Conservation (phyloP, 2,797 vertebrate genomes). For the Cetoscarus ocellatus region DNA sequence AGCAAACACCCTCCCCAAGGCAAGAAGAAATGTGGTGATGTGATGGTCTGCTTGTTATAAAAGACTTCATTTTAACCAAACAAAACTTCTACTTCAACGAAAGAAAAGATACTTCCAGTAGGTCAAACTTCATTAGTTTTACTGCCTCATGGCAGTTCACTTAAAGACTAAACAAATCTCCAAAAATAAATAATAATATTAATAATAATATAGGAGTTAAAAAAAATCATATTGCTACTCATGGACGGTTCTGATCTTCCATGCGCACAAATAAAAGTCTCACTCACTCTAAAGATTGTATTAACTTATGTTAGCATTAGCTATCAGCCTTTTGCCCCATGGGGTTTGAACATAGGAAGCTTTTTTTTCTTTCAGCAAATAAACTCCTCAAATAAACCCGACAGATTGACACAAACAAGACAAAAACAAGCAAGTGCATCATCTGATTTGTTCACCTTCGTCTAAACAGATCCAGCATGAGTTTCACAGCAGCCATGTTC, state of each 20-base stretch:
- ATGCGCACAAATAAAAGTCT: conserved; percentile 75
- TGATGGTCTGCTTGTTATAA: conserved; percentile 50
- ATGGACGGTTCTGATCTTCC: conserved; percentile 77
- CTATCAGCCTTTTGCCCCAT: conserved; percentile 33
- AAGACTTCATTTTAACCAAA: conserved; percentile 59
- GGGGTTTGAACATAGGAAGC: conserved; percentile 35
- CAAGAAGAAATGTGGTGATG: conserved; percentile 29
- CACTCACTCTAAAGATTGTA: conserved; percentile 73
- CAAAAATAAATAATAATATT: conserved; percentile 72
- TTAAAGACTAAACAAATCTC: conserved; percentile 70
- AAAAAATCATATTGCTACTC: conserved; percentile 75
- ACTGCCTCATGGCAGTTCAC: conserved; percentile 72
- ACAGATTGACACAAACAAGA: conserved; percentile 66
- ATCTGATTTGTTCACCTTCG: conserved; percentile 72
- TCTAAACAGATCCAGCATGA: conserved; percentile 59
- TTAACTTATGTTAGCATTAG: conserved; percentile 73
- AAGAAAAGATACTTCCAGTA: conserved; percentile 69
- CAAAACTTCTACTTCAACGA: conserved; percentile 47
- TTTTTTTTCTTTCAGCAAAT: conserved; percentile 39
- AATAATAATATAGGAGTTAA: conserved; percentile 64
- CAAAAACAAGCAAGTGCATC: conserved; percentile 78
- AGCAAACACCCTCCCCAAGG: conserved; percentile 25
- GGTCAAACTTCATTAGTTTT: conserved; percentile 77
- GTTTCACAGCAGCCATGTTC: conserved; percentile 59
- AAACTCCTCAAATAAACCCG: conserved; percentile 50